Conservation (phyloP, 37 sponge, comb jelly and placozoan species). For the Cliona cf. orientalis region DNA sequence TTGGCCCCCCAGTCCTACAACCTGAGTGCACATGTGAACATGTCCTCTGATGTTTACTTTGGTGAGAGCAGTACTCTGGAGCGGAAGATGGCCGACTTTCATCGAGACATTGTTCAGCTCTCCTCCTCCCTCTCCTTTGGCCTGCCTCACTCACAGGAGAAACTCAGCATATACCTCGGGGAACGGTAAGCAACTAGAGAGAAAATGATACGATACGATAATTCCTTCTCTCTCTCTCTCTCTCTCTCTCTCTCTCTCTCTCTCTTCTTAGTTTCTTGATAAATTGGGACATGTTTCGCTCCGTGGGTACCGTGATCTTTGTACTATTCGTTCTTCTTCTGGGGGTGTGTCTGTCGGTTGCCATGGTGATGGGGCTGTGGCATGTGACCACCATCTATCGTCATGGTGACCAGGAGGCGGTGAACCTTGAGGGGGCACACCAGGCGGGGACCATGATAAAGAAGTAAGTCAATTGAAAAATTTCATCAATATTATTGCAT, state of each 20-base stretch:
- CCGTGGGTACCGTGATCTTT: conserved; percentile 30
- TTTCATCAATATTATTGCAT: too few species aligned
- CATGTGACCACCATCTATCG: conserved; percentile 36
- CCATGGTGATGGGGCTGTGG: conserved; percentile 49
- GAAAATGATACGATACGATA: not conserved
- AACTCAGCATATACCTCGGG: conserved; percentile 33
- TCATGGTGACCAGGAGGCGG: conserved; percentile 29
- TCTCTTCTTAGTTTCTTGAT: conserved; percentile 38
- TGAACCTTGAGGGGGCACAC: conserved; percentile 50
- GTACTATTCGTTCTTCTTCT: conserved; percentile 25
- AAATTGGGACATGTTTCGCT: conserved; percentile 58
- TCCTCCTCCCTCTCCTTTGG: conserved; percentile 26
- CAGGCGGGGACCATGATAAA: conserved; percentile 45
- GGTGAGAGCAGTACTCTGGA: not conserved
- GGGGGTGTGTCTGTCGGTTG: conserved; percentile 34
- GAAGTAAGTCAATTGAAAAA: conserved; percentile 55
- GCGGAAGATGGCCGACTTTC: not conserved
- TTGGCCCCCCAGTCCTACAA: not conserved
- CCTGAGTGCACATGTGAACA: not conserved
- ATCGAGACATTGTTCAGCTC: not conserved
- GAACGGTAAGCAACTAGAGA: conserved; percentile 18
- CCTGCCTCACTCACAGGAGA: conserved; percentile 29
- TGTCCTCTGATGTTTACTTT: not conserved
- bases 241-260: conserved; percentile 10
- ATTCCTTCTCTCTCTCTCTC: conserved; percentile 15